phyloP scores from a whole-genome alignment of 2,888 invertebrate genomes.

The Nomada fucata region DNA sequence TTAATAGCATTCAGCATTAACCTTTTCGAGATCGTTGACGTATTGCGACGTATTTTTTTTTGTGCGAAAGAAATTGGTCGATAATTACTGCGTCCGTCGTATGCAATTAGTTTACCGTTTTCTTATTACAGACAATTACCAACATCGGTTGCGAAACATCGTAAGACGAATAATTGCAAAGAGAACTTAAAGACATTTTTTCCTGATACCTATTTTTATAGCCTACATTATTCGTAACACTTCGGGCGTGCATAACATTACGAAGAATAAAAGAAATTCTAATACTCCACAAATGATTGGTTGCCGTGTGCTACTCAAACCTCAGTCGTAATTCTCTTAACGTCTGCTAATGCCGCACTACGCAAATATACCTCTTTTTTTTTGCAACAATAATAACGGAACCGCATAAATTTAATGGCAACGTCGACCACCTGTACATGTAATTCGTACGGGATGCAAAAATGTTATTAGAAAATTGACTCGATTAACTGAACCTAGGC shows the following conservation, averaged over 20 bases:
- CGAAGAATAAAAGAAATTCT: not conserved
- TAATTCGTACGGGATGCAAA: too few species aligned
- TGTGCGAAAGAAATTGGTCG: constrained; percentile 16
- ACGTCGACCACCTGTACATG: too few species aligned
- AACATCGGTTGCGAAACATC: constrained; percentile 17
- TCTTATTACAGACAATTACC: constrained; percentile 31
- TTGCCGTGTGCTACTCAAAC: not conserved
- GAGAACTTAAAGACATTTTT: constrained; percentile 14
- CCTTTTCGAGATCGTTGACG: constrained; percentile 6
- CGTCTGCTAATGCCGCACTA: too few species aligned
- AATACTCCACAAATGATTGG: not conserved
- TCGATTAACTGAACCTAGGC: too few species aligned
- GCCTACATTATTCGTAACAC: constrained; percentile 3
- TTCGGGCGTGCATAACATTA: not conserved
- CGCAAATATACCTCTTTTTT: too few species aligned
- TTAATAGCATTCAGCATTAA: not conserved
- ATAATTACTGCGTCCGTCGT: constrained; percentile 21
- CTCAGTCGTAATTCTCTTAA: too few species aligned
- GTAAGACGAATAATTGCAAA: constrained; percentile 7
- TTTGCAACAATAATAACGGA: too few species aligned
- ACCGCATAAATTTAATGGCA: too few species aligned
- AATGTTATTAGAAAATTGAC: too few species aligned
- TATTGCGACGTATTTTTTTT: constrained; percentile 1
- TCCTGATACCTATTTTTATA: constrained; percentile 12
- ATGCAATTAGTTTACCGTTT: constrained; percentile 32